These are phyloP conservation scores for Vesta saturnalis DNA, from an alignment of 2,888 invertebrate species.

Conservation along the genomic window DNA sequence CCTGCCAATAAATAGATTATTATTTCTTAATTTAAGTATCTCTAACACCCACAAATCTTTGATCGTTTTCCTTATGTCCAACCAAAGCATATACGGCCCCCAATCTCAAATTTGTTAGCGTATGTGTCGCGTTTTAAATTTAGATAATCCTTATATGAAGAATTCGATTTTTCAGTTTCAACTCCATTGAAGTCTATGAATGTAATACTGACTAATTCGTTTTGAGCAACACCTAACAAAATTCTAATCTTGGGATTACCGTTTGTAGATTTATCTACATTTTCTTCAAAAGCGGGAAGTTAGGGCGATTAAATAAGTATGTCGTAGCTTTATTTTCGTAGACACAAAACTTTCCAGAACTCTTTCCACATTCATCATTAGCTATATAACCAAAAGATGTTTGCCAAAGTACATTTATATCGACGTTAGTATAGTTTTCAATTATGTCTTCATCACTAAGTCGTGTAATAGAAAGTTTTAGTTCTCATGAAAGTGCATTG, in stretches of 20 bases:
- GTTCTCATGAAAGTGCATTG: constrained; percentile 71
- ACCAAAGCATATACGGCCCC: constrained; percentile 77
- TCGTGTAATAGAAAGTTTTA: constrained; percentile 27
- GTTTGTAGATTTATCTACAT: constrained; percentile 66
- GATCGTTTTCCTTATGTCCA: constrained; percentile 59
- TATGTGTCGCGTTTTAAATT: neutral
- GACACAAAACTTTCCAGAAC: constrained; percentile 8
- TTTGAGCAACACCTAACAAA: constrained; percentile 54
- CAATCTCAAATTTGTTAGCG: constrained; percentile 58
- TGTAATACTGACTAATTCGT: neutral
- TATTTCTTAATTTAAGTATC: neutral
- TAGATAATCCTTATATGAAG: neutral
- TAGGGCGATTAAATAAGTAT: constrained; percentile 38
- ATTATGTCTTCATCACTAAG: neutral
- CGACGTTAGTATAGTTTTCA: constrained; percentile 21
- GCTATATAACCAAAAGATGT: neutral
- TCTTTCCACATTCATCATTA: neutral
- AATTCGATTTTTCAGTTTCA: neutral
- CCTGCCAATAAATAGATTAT: constrained; percentile 20
- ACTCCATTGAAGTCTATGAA: constrained; percentile 1
- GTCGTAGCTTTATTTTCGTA: constrained; percentile 33
- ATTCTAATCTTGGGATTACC: constrained; percentile 69
- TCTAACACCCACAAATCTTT: constrained; percentile 57
- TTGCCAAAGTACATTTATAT: constrained; percentile 8
- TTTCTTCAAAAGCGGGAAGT: constrained; percentile 56